Percentiles rank a stretch among this genome's conserved stretches.
Conservation (phyloP, 2,113 vertebrate species). For the Prunella fulvescens region DNA sequence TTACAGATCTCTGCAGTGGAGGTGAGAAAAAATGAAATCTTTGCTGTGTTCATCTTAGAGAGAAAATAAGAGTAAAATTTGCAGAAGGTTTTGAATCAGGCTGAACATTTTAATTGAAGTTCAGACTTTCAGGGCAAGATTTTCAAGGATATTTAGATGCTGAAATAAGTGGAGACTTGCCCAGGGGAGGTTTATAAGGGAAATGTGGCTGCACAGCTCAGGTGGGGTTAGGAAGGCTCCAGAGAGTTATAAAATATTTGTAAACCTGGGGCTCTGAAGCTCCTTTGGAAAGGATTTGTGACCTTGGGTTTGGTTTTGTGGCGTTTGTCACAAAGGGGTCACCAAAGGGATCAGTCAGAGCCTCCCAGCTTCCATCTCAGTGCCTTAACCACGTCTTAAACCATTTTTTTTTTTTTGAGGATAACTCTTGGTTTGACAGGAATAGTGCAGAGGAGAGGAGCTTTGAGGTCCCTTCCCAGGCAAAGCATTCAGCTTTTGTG, state of each 20-base stretch:
- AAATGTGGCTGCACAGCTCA: background rate
- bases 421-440: background rate
- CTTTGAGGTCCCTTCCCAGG: background rate
- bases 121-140: background rate
- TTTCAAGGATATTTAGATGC: background rate
- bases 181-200: background rate
- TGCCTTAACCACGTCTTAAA: background rate
- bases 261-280: background rate
- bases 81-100: background rate
- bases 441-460: background rate
- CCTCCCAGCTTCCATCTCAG: background rate
- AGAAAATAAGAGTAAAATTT: background rate
- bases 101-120: background rate
- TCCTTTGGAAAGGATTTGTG: background rate
- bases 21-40: background rate
- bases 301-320: background rate
- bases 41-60: fast-evolving
- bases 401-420: fast-evolving
- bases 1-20: background rate
- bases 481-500: background rate
- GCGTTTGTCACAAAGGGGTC: background rate
- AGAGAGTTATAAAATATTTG: background rate
- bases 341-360: fast-evolving
- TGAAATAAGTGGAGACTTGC: background rate
- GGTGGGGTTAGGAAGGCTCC: background rate